Conservation (phyloP, 1,140 invertebrate species). For the Drosophila nikananu region DNA sequence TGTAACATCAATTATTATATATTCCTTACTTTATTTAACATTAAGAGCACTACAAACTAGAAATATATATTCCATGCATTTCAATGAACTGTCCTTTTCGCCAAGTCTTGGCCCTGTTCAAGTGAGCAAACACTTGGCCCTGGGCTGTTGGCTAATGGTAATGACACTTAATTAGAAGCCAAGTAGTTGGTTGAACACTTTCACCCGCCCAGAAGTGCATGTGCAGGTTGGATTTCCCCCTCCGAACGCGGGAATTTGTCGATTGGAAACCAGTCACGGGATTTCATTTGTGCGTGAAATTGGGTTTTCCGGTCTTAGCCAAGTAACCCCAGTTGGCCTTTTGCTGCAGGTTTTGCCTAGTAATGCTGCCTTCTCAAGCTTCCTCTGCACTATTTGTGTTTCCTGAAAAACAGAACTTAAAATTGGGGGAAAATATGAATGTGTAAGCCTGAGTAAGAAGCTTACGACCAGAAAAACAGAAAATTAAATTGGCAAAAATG, state of each 20-base stretch:
- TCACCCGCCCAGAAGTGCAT: constrained; percentile 5
- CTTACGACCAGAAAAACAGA: constrained; percentile 3
- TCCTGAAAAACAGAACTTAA: constrained; percentile 8
- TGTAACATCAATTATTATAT: background rate
- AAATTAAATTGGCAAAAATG: constrained; percentile 9
- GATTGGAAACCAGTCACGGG: background rate
- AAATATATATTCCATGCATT: no score
- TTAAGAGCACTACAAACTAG: background rate
- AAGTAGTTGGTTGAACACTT: constrained; percentile 60
- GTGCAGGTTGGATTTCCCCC: background rate
- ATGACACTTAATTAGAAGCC: constrained; percentile 70
- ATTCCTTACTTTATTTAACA: background rate
- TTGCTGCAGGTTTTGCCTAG: constrained; percentile 9
- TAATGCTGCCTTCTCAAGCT: constrained; percentile 18
- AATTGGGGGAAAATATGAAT: constrained; percentile 34
- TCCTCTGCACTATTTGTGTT: constrained; percentile 45
- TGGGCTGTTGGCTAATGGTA: constrained; percentile 51
- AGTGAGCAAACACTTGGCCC: constrained; percentile 39
- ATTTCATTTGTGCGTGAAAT: constrained; percentile 69
- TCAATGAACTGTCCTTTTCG: constrained; percentile 1
- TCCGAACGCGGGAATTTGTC: background rate
- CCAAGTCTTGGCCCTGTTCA: background rate
- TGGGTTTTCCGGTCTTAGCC: constrained; percentile 44
- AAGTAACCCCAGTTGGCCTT: constrained; percentile 6
- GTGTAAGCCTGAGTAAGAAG: constrained; percentile 10